A percentile compares a stretch with the other conserved stretches of the same genome.
phyloP scores from a whole-genome alignment of 2,888 invertebrate genomes.

The Gasteruption jaculator region DNA sequence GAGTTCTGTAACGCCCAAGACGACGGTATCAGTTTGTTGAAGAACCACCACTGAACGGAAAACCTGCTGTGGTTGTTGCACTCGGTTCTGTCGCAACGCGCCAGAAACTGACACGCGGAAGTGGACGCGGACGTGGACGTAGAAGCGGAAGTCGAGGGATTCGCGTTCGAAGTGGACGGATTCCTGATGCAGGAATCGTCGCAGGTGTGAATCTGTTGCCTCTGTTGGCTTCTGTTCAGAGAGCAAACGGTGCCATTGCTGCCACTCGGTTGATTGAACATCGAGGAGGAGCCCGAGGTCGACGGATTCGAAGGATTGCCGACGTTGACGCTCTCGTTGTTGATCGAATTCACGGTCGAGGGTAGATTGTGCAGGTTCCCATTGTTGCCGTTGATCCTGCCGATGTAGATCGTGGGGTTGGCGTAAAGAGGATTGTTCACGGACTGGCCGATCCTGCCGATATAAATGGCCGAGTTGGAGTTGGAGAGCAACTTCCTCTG shows the following conservation, averaged over 20 bases:
- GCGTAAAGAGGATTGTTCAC: conserved; percentile 45
- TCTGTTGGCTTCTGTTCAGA: conserved; percentile 54
- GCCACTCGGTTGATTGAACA: conserved; percentile 24
- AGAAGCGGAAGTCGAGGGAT: conserved; percentile 20
- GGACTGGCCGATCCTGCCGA: conserved; percentile 34
- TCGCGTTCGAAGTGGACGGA: conserved; percentile 44
- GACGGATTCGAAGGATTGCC: conserved; percentile 53
- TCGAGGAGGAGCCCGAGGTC: conserved; percentile 27
- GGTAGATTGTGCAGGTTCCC: no score
- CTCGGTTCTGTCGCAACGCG: conserved; percentile 39
- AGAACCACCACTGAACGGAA: conserved; percentile 64
- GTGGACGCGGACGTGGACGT: conserved; percentile 18
- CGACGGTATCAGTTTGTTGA: conserved; percentile 65
- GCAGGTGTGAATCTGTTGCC: conserved; percentile 50
- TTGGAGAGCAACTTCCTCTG: conserved; percentile 33
- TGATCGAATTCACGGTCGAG: no score
- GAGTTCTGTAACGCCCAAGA: conserved; percentile 55
- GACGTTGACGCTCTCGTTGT: no score
- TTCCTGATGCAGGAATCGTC: conserved; percentile 53
- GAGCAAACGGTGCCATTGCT: no score
- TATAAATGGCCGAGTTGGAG: conserved; percentile 39
- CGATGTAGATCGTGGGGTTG: conserved; percentile 38
- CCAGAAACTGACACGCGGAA: conserved; percentile 37
- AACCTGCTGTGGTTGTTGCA: conserved; percentile 52
- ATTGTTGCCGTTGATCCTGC: conserved; percentile 37